A percentile compares a stretch with the other conserved stretches of the same genome.
Conservation (phyloP, 2,797 vertebrate genomes). For the Danio choprae region DNA sequence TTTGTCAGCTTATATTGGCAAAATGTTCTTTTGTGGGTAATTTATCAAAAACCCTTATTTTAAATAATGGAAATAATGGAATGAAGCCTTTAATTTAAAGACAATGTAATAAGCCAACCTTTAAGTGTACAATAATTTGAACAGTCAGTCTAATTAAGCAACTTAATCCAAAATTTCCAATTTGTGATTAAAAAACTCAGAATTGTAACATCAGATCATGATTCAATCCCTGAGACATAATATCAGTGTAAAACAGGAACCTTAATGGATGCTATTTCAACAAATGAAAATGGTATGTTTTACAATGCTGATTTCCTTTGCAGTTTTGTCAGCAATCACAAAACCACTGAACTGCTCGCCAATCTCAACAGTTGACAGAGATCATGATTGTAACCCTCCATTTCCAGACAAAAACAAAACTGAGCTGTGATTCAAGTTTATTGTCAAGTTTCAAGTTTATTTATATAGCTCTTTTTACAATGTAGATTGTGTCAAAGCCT, state of each 20-base stretch:
- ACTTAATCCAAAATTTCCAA: neutral
- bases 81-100: neutral
- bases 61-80: slow-evolving; percentile 6
- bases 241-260: neutral
- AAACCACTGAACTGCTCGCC: neutral
- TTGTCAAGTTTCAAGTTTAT: too few species aligned
- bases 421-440: too few species aligned
- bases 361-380: slow-evolving; percentile 25
- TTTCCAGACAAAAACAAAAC: slow-evolving; percentile 48
- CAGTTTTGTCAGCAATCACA: slow-evolving; percentile 25
- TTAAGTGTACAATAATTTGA: neutral
- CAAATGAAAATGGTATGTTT: neutral
- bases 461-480: too few species aligned
- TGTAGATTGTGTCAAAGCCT: too few species aligned
- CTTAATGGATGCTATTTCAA: neutral
- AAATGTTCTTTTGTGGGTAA: slow-evolving; percentile 6
- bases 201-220: neutral
- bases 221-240: neutral
- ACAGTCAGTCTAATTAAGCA: neutral
- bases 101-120: too few species aligned
- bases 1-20: neutral
- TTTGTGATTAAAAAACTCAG: neutral
- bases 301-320: neutral
- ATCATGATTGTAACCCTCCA: slow-evolving; percentile 58
- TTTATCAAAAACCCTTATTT: neutral